Percentiles rank a stretch among this genome's conserved stretches.
Evolutionary conservation across 2,888 invertebrate species (phyloP).

Genomic region (Nysson spinosus): DNA sequence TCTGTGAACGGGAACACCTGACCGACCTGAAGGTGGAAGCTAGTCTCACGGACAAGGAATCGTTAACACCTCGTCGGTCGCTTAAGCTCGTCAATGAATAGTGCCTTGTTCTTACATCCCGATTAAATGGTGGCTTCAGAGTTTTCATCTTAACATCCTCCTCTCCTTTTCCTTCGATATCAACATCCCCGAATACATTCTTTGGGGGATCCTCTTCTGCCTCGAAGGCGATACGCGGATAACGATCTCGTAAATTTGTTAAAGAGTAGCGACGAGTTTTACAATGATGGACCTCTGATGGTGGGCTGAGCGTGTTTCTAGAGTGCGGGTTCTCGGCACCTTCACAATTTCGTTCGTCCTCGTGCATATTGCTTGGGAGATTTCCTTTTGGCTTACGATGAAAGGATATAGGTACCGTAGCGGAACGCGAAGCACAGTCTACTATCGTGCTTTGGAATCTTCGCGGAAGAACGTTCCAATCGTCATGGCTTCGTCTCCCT

Average conservation of each 20-base stretch:
- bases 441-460: conserved; percentile 45
- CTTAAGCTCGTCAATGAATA: conserved; percentile 65
- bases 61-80: conserved; percentile 57
- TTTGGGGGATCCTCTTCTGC: too few relatives aligned
- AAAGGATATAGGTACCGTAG: conserved; percentile 27
- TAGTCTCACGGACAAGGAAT: conserved; percentile 59
- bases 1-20: conserved; percentile 41
- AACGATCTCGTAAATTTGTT: conserved; percentile 15
- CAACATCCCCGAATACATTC: too few relatives aligned
- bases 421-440: conserved; percentile 40
- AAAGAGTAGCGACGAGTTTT: conserved; percentile 14
- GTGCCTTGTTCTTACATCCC: conserved; percentile 51
- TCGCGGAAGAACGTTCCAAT: conserved; percentile 47
- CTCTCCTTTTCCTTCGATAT: too few relatives aligned
- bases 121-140: conserved; percentile 14
- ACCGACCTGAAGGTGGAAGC: conserved; percentile 66
- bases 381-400: conserved; percentile 3
- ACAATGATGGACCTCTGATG: not conserved
- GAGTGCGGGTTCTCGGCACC: not conserved
- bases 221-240: conserved; percentile 20
- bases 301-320: not conserved
- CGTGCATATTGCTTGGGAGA: conserved; percentile 7
- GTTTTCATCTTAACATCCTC: not conserved
- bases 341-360: not conserved
- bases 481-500: conserved; percentile 43